Percentiles rank a stretch among this genome's conserved stretches.
phyloP scores from a whole-genome alignment of 1,140 invertebrate species.

The Diplogasteroides magnus region DNA sequence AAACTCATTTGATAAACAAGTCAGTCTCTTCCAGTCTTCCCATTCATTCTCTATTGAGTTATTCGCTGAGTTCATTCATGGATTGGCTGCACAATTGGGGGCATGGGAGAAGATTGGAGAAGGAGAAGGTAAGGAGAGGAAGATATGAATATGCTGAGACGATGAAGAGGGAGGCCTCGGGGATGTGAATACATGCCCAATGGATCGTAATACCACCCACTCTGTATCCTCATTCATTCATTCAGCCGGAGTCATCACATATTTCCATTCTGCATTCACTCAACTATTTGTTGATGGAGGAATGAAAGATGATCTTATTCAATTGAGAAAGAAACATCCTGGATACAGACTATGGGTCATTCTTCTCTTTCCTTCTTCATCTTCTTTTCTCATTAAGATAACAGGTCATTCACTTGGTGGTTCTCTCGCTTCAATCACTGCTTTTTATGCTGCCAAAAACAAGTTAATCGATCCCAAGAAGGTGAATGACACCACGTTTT shows the following conservation, averaged over 20 bases:
- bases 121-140: conserved; percentile 15
- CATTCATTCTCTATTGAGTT: neutral
- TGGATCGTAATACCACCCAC: neutral
- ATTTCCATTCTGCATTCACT: conserved; percentile 49
- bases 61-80: conserved; percentile 50
- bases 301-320: conserved; percentile 50
- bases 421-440: conserved; percentile 51
- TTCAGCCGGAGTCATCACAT: conserved; percentile 49
- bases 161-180: neutral
- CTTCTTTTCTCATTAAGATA: conserved; percentile 13
- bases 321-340: conserved; percentile 44
- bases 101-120: conserved; percentile 55
- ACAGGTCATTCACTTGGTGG: conserved; percentile 51
- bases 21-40: neutral
- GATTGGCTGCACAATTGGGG: conserved; percentile 52
- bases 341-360: conserved; percentile 49
- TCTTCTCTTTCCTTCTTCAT: conserved; percentile 10
- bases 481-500: conserved; percentile 29
- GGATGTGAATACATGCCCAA: neutral
- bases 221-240: too few relatives aligned
- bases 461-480: conserved; percentile 42
- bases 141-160: neutral
- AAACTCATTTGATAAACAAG: conserved; percentile 46
- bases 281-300: conserved; percentile 48
- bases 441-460: conserved; percentile 51